Conservation (phyloP, 2,113 vertebrate genomes). For the Oostethus manadensis region DNA sequence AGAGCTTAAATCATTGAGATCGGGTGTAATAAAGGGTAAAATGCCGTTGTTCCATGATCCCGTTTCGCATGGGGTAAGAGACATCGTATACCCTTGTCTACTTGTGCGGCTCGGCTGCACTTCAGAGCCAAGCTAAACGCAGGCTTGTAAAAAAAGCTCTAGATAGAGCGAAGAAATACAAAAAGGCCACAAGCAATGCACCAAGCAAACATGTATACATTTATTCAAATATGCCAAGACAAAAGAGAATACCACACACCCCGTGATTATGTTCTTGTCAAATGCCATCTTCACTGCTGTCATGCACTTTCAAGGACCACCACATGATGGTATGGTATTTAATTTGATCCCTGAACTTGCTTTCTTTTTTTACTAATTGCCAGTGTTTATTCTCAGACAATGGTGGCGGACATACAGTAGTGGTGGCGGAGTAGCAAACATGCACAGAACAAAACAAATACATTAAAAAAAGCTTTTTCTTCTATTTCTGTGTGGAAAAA, state of each 20-base stretch:
- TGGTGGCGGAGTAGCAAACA: conserved; percentile 23
- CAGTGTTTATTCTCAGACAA: conserved; percentile 50
- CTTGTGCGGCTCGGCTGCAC: conserved; percentile 31
- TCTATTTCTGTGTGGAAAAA: conserved; percentile 39
- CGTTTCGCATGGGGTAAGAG: conserved; percentile 51
- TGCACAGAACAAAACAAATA: conserved; percentile 22
- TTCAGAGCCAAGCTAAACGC: conserved; percentile 52
- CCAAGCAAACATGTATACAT: conserved; percentile 25
- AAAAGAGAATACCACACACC: conserved; percentile 21
- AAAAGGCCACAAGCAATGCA: conserved; percentile 40
- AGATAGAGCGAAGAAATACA: conserved; percentile 37
- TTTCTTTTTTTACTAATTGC: conserved; percentile 52
- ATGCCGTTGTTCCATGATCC: conserved; percentile 63
- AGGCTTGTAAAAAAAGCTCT: conserved; percentile 54
- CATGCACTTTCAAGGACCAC: conserved; percentile 25
- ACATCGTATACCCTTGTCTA: conserved; percentile 38
- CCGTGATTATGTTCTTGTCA: conserved; percentile 32
- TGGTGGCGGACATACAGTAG: conserved; percentile 39
- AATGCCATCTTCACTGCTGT: conserved; percentile 27
- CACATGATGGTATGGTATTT: conserved; percentile 55
- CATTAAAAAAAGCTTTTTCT: conserved; percentile 5
- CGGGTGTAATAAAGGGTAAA: conserved; percentile 61
- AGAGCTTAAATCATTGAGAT: conserved; percentile 29
- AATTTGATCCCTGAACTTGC: conserved; percentile 43
- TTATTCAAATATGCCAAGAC: conserved; percentile 35